Evolutionary conservation across 2,797 vertebrate species (phyloP), one percentile per base, ranked within the genome.

Genomic region (Microchirus variegatus): DNA sequence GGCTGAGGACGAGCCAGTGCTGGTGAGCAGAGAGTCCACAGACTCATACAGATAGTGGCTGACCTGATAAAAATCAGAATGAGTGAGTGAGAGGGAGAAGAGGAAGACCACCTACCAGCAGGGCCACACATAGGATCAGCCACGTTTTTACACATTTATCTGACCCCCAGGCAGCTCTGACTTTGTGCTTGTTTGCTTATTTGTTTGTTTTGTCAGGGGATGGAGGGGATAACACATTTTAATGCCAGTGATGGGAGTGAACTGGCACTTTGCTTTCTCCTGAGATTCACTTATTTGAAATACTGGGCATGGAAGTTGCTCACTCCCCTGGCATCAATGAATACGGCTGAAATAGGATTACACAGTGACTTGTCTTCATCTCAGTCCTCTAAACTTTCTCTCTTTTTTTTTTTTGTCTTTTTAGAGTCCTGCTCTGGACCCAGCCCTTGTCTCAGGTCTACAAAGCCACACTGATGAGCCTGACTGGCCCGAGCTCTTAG

Each of bases 391-490:
- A 74, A 40, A 53, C 31, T 74, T 76, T 70, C 76, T 58, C 54
- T 54, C 42, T 48, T 58, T 57, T 53, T 60, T 59, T 44, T 59
- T 54, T 42, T 46, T 60, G 59, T 62, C 51, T 52, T 56, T 73
- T 70, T 67, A 37, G 64, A 72, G 68, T 65, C 74, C 63, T 63
- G 48, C 55, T 71, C 75, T 73, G 79, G 80, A 79, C 75, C 54
- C 10, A 38, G 70, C 67, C 77, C 67, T 75, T 77, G 71, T 77
- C 57, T 73, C 74, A 48, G 73, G 65, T 80, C 67, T 71, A 75
- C 59, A 86, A 85, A 86, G 81, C 86, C 67, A 48, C 22, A 17
- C 73, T 88, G 85, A 86, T 89, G 85, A 85, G 83, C 77, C 80
- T 80, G 73, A 82, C 82, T 85, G 63, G 79, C 72, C 80, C 51